Evolutionary conservation across 1,140 invertebrate genomes (phyloP).

Genomic region (Caenorhabditis tropicalis): DNA sequence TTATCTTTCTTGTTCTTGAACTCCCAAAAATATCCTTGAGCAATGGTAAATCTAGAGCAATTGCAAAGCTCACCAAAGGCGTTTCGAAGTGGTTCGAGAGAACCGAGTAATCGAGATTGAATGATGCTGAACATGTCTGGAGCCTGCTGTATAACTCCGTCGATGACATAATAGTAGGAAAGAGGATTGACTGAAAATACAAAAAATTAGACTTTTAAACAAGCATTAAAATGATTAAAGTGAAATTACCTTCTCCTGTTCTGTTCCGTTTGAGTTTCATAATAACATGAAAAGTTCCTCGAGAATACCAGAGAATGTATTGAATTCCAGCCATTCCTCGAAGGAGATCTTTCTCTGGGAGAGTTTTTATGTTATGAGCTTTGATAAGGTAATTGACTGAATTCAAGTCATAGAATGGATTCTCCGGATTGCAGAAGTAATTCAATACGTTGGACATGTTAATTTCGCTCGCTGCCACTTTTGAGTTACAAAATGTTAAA

Average conservation of each 20-base stretch:
- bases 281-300: slow-evolving; percentile 94
- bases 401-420: slow-evolving; percentile 92
- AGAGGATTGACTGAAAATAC: slow-evolving; percentile 78
- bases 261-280: slow-evolving; percentile 80
- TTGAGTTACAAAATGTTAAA: slow-evolving; percentile 45
- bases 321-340: slow-evolving; percentile 94
- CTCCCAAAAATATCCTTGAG: slow-evolving; percentile 55
- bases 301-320: slow-evolving; percentile 90
- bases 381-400: slow-evolving; percentile 95
- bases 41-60: slow-evolving; percentile 35
- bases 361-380: slow-evolving; percentile 85
- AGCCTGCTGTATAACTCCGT: slow-evolving; percentile 92
- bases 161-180: slow-evolving; percentile 96
- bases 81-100: slow-evolving; percentile 49
- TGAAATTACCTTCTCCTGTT: not conserved
- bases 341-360: slow-evolving; percentile 70
- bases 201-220: slow-evolving; percentile 6
- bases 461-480: slow-evolving; percentile 46
- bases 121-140: slow-evolving; percentile 91
- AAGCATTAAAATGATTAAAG: not conserved
- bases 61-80: slow-evolving; percentile 45
- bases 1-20: slow-evolving; percentile 48
- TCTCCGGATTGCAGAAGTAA: slow-evolving; percentile 91
- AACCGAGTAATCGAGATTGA: slow-evolving; percentile 87
- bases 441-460: slow-evolving; percentile 83